Evolutionary conservation across 23 tunicate species (phyloP).

Genomic region (Halocynthia roretzi): DNA sequence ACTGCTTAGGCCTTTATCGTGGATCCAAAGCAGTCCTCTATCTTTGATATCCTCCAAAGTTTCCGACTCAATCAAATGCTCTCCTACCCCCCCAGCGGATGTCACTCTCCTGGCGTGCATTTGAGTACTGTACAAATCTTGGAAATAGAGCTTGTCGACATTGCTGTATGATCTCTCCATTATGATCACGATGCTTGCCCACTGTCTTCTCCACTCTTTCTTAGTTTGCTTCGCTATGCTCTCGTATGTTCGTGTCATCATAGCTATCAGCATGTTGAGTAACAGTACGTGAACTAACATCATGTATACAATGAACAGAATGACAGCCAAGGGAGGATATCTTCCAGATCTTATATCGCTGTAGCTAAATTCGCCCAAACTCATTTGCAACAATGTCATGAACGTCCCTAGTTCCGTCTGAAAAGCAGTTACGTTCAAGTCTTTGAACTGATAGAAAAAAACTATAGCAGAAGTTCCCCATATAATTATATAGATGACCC

Average conservation of each 20-base stretch:
- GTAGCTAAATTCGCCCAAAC: constrained; percentile 75
- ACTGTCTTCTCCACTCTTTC: constrained; percentile 70
- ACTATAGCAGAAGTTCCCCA: constrained; percentile 48
- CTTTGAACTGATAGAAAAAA: constrained; percentile 70
- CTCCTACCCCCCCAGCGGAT: constrained; percentile 47
- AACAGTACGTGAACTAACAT: constrained; percentile 69
- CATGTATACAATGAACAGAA: constrained; percentile 73
- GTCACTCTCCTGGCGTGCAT: constrained; percentile 52
- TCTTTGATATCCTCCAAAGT: background rate
- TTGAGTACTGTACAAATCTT: constrained; percentile 38
- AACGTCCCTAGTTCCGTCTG: constrained; percentile 43
- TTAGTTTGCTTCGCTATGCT: constrained; percentile 43
- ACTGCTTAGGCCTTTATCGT: constrained; percentile 11
- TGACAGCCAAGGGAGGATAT: constrained; percentile 46
- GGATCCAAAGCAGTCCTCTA: constrained; percentile 16
- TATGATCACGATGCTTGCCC: constrained; percentile 76
- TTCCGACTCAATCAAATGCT: background rate
- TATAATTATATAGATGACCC: constrained; percentile 58
- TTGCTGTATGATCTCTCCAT: constrained; percentile 73
- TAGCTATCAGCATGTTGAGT: constrained; percentile 89
- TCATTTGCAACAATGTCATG: constrained; percentile 82
- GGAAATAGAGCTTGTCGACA: constrained; percentile 40
- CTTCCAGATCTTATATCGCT: constrained; percentile 27
- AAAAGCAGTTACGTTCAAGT: constrained; percentile 43
- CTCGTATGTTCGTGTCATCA: constrained; percentile 90